A percentile compares a stretch with the other conserved stretches of the same genome.
These are phyloP conservation scores for Augochlorella aurata DNA, from an alignment of 2,888 invertebrate genomes.

Conservation along the genomic window DNA sequence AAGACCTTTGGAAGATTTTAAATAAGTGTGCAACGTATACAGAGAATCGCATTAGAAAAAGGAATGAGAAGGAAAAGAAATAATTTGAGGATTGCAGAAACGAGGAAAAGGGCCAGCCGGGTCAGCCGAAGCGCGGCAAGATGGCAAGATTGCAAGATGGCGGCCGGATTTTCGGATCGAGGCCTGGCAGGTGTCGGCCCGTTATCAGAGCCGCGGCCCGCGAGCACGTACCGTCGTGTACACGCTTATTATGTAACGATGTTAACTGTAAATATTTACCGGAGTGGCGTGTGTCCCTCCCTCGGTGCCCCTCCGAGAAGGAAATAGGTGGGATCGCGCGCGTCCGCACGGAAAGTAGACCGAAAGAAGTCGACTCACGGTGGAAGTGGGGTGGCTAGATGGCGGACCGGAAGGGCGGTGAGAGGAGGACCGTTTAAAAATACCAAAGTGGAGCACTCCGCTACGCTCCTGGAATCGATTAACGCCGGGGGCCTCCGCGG, in stretches of 20 bases:
- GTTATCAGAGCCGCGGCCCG: constrained; percentile 64
- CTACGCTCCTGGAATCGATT: constrained; percentile 61
- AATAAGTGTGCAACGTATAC: too few species aligned
- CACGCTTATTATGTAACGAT: constrained; percentile 76
- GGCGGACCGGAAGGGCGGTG: constrained; percentile 50
- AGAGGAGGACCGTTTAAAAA: constrained; percentile 72
- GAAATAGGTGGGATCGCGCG: constrained; percentile 47
- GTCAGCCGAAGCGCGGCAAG: not conserved
- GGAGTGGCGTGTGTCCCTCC: constrained; percentile 55
- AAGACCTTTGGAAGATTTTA: too few species aligned
- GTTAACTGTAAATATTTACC: constrained; percentile 80
- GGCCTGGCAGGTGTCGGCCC: constrained; percentile 62
- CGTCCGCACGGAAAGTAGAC: constrained; percentile 73
- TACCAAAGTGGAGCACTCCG: constrained; percentile 76
- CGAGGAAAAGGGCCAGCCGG: not conserved
- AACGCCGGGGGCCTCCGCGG: constrained; percentile 17
- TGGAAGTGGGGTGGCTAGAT: constrained; percentile 40
- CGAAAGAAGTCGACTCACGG: constrained; percentile 65
- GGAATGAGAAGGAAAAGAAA: not conserved
- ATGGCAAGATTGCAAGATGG: not conserved
- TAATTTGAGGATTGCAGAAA: not conserved
- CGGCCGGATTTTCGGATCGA: constrained; percentile 23
- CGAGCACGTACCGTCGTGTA: constrained; percentile 52
- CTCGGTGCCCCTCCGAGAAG: constrained; percentile 33
- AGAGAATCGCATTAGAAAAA: too few species aligned